Evolutionary conservation across 2,888 invertebrate species (phyloP).

Genomic region (Tubulanus polymorphus): DNA sequence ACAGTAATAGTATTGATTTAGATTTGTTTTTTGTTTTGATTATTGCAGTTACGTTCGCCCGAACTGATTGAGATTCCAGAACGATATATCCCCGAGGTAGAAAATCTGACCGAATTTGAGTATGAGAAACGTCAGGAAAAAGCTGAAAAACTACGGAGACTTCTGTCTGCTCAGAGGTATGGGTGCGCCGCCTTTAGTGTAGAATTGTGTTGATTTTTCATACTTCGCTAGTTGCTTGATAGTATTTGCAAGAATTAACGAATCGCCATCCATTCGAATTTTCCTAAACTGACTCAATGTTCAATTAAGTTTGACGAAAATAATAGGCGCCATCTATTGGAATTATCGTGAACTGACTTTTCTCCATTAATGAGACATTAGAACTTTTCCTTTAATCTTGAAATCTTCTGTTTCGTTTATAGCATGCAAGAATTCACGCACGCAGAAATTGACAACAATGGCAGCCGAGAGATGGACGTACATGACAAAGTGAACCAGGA

Average conservation of each 20-base stretch:
- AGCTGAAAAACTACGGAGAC: constrained; percentile 85
- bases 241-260: too few relatives aligned
- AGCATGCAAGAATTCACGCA: constrained; percentile 41
- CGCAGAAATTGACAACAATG: constrained; percentile 36
- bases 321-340: too few relatives aligned
- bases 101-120: constrained; percentile 80
- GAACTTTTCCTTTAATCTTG: too few relatives aligned
- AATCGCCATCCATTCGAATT: too few relatives aligned
- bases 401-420: too few relatives aligned
- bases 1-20: background rate
- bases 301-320: too few relatives aligned
- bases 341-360: too few relatives aligned
- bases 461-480: too few relatives aligned
- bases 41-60: constrained; percentile 72
- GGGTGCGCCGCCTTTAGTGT: background rate
- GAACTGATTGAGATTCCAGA: constrained; percentile 89
- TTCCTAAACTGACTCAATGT: too few relatives aligned
- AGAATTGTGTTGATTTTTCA: too few relatives aligned
- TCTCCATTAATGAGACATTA: too few relatives aligned
- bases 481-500: constrained; percentile 77
- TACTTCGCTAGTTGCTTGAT: too few relatives aligned
- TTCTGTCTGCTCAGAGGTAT: constrained; percentile 64
- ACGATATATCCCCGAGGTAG: constrained; percentile 85
- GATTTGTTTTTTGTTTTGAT: constrained; percentile 1
- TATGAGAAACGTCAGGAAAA: constrained; percentile 78